These are phyloP conservation scores for Frankliniella intonsa DNA, from an alignment of 2,888 invertebrate species.

Conservation along the genomic window DNA sequence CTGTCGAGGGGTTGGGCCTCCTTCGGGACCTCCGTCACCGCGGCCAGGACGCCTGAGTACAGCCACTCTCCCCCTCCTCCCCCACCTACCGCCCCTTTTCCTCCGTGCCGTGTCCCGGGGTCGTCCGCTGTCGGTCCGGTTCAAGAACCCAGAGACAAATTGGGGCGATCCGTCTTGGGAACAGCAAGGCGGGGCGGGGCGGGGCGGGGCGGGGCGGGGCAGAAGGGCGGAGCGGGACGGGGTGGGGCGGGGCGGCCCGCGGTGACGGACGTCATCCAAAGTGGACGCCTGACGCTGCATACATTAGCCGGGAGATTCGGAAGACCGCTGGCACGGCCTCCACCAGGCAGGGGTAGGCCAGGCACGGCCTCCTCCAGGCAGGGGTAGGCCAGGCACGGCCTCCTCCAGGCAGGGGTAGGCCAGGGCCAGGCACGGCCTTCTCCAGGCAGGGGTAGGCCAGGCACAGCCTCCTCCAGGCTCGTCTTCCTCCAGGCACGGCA, in stretches of 20 bases:
- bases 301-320: neutral
- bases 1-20: too few species aligned
- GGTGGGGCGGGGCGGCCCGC: conserved; percentile 5
- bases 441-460: too few species aligned
- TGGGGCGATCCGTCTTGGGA: neutral
- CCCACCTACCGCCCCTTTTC: neutral
- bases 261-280: neutral
- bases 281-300: conserved; percentile 18
- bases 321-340: neutral
- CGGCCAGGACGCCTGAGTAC: too few species aligned
- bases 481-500: too few species aligned
- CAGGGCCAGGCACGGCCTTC: too few species aligned
- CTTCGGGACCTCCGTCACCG: neutral
- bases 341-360: too few species aligned
- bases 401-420: too few species aligned
- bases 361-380: too few species aligned
- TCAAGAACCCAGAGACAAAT: neutral
- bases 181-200: neutral
- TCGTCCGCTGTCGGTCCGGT: neutral
- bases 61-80: neutral
- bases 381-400: too few species aligned
- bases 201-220: neutral
- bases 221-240: neutral
- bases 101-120: neutral
- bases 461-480: too few species aligned